phyloP scores from a whole-genome alignment of 1,140 invertebrate species.

The Apis florea region DNA sequence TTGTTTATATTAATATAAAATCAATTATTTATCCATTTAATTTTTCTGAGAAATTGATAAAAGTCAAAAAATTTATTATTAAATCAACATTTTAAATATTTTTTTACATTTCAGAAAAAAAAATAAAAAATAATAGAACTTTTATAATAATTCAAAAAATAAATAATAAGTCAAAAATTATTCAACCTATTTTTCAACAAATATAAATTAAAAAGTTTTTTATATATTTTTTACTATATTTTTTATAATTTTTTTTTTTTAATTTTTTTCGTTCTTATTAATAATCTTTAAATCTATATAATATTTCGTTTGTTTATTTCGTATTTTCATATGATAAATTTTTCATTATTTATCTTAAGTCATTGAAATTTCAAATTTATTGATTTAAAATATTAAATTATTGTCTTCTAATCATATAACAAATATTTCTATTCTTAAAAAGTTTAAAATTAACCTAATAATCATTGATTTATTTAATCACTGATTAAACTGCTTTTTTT shows the following conservation, averaged over 20 bases:
- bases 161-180: background rate
- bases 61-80: background rate
- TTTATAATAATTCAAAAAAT: background rate
- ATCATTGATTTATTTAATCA: background rate
- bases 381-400: background rate
- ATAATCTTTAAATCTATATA: background rate
- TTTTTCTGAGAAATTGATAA: background rate
- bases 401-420: background rate
- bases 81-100: background rate
- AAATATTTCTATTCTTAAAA: background rate
- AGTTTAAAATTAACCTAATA: background rate
- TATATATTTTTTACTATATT: background rate
- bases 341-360: background rate
- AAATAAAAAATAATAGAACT: background rate
- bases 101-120: background rate
- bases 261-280: background rate
- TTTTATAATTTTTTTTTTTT: background rate
- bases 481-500: background rate
- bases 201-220: background rate
- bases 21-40: no score
- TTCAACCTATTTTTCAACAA: no score
- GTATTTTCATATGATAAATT: background rate
- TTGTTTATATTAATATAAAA: no score
- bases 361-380: constrained; percentile 25
- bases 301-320: background rate